Evolutionary conservation across 2,888 invertebrate species (phyloP), one percentile per base, ranked within the genome.

Genomic region (Stenodema calcarata): DNA sequence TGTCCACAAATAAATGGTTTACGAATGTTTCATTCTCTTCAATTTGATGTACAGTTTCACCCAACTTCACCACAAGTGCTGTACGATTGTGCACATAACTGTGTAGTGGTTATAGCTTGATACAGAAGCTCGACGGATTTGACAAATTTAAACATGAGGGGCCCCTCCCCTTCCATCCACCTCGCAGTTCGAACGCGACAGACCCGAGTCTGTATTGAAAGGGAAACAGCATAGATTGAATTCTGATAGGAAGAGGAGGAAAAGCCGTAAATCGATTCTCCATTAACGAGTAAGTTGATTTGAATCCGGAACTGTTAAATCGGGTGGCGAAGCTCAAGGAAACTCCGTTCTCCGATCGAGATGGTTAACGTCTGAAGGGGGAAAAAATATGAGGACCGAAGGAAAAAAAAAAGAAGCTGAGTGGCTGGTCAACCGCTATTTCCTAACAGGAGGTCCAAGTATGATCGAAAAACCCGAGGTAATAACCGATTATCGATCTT

Each of bases 231-330:
- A 12, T 28, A 54, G 84, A 84, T 84, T 84, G 73, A 84, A 84
- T 84, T 47, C 84, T 28, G 73, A 73, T n/a, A n/a, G 73, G 18
- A 35, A 6, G 42, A 28, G 69, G 18, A 12, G 84, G 47, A 27
- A 44, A 18, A 44, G 75, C 73, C 35, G 82, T 70, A 84, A 84
- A 84, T 84, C 84, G 84, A 84, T 84, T 84, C 75, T 9, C 84
- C 84, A 75, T 84, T 73, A 84, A 69, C 23, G 73, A 75, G 42
- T 84, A 84, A 84, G 44, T 84, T 73, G 84, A 84, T 84, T 84
- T 84, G 84, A 84, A 84, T 84, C 75, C 84, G 84, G 84, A 84
- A 84, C 84, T 73, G 84, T 84, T 73, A 73, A 84, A 84, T 84
- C 75, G 84, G 30, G 73, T 75, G 84, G 84, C 0, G 73, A 75